A percentile compares a stretch with the other conserved stretches of the same genome.
These are phyloP conservation scores for Neodiprion fabricii DNA, from an alignment of 1,140 invertebrate species.

Conservation along the genomic window DNA sequence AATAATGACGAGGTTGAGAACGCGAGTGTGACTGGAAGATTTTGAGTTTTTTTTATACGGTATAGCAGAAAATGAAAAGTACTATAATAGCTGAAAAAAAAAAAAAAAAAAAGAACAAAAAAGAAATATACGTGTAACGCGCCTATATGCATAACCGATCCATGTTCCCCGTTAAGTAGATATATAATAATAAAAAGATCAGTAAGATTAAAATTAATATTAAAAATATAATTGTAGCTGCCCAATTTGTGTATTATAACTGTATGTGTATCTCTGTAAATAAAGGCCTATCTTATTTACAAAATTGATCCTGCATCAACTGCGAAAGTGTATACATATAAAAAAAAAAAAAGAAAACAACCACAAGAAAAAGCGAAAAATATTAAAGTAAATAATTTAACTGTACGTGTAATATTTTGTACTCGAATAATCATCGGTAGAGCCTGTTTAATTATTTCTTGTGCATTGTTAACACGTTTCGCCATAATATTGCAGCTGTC, in stretches of 20 bases:
- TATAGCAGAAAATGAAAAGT: conserved; percentile 18
- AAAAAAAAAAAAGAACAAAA: conserved; percentile 6
- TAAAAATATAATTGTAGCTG: conserved; percentile 19
- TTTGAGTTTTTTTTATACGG: conserved; percentile 26
- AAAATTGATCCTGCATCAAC: conserved; percentile 7
- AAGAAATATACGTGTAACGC: not conserved
- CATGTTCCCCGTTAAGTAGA: conserved; percentile 14
- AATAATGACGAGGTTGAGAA: not conserved
- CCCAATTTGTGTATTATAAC: conserved; percentile 37
- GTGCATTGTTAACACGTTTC: no score
- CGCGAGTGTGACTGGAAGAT: conserved; percentile 4
- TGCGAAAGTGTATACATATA: conserved; percentile 9
- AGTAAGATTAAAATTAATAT: no score
- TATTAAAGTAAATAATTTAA: no score
- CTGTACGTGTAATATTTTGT: no score
- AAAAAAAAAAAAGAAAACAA: conserved; percentile 8
- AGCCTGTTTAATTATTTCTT: no score
- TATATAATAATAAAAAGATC: not conserved
- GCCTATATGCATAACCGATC: conserved; percentile 16
- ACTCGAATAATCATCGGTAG: no score
- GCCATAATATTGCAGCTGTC: no score
- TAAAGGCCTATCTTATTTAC: conserved; percentile 37
- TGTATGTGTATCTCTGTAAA: conserved; percentile 40
- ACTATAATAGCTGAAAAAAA: conserved; percentile 21
- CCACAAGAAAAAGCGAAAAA: no score